A percentile compares a stretch with the other conserved stretches of the same genome.
phyloP scores from a whole-genome alignment of 2,113 vertebrate genomes.

The Pipra filicauda region DNA sequence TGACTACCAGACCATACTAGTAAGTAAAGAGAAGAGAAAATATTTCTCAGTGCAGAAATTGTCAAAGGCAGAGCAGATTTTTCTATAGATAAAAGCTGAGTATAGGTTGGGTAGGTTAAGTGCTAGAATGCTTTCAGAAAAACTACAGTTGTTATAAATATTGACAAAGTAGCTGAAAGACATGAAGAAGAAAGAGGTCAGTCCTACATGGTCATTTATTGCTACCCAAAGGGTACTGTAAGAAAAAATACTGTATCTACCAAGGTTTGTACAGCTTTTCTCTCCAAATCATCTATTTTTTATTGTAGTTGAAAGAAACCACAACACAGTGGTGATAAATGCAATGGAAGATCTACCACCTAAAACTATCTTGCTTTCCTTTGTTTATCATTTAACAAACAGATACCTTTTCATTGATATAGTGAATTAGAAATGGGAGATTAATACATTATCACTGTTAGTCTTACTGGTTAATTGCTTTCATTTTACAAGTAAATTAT shows the following conservation, averaged over 20 bases:
- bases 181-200: not conserved
- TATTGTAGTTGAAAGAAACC: not conserved
- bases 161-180: slow-evolving; percentile 24
- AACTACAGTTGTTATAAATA: not conserved
- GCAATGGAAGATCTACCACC: not conserved
- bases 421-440: not conserved
- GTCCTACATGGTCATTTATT: not conserved
- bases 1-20: not conserved
- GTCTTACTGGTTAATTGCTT: not conserved
- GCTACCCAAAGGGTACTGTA: not conserved
- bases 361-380: not conserved
- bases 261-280: not conserved
- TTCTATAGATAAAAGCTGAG: not conserved
- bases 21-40: not conserved
- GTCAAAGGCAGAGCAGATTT: not conserved
- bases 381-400: not conserved
- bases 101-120: not conserved
- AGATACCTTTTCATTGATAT: not conserved
- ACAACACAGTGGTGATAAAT: not conserved
- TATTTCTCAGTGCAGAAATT: not conserved
- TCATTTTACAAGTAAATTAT: slow-evolving; percentile 20
- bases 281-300: not conserved
- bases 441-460: slow-evolving; percentile 3
- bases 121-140: not conserved
- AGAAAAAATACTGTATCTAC: not conserved